Evolutionary conservation across 2,113 vertebrate species (phyloP).

Genomic region (Galeopterus variegatus): DNA sequence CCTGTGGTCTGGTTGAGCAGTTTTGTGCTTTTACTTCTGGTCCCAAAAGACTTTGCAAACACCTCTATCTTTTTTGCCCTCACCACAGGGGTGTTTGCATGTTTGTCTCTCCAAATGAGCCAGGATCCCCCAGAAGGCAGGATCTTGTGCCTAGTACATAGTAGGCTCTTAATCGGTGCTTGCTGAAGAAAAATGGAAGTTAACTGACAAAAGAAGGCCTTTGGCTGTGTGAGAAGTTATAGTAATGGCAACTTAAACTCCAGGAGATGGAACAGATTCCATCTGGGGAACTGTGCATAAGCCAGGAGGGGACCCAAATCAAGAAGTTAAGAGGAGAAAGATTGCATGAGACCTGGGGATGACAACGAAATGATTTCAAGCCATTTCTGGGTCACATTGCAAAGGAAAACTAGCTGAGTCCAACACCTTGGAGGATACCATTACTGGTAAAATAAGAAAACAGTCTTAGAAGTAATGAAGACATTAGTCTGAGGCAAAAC

Average conservation of each 20-base stretch:
- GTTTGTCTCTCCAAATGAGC: neutral
- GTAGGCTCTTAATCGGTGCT: neutral
- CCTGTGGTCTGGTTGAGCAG: neutral
- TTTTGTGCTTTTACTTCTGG: neutral
- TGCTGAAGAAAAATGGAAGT: constrained; percentile 33
- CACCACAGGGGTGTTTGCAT: neutral
- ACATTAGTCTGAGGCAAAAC: neutral
- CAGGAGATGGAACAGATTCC: neutral
- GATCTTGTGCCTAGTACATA: neutral
- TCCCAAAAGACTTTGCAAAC: neutral
- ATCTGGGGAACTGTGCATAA: neutral
- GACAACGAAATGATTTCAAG: neutral
- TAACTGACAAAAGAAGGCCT: neutral
- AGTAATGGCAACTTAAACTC: neutral
- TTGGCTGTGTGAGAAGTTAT: neutral
- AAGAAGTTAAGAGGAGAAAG: constrained; percentile 18
- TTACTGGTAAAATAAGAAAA: constrained; percentile 5
- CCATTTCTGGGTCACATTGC: neutral
- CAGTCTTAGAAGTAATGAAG: neutral
- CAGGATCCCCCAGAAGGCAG: neutral
- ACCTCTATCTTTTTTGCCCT: neutral
- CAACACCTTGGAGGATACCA: neutral
- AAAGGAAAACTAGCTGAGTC: neutral
- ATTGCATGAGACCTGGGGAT: neutral
- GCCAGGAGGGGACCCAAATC: neutral